Conservation (phyloP, 2,797 vertebrate genomes). For the Staurois parvus region DNA sequence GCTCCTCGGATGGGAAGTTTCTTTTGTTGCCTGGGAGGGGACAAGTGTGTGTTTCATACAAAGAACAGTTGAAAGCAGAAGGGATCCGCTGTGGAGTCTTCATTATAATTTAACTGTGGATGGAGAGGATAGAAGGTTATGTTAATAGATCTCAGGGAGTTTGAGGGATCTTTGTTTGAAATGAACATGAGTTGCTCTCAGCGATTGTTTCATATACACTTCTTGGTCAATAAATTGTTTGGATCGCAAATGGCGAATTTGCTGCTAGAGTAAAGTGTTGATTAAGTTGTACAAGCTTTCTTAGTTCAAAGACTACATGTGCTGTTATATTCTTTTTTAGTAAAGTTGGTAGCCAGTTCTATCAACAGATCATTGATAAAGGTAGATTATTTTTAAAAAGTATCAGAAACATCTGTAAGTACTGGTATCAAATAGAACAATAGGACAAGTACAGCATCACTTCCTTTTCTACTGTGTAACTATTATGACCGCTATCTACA, state of each 20-base stretch:
- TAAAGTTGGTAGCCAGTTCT: no score
- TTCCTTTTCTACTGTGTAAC: no score
- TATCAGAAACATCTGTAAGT: no score
- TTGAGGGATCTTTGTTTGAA: background rate
- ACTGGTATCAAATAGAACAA: no score
- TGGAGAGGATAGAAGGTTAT: slow-evolving; percentile 63
- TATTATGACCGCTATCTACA: no score
- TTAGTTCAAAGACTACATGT: background rate
- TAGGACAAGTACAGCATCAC: no score
- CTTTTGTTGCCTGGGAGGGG: slow-evolving; percentile 66
- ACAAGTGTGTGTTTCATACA: slow-evolving; percentile 63
- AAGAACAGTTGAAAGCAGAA: slow-evolving; percentile 63
- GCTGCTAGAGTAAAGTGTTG: background rate
- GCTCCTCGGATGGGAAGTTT: slow-evolving; percentile 56
- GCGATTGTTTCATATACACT: slow-evolving; percentile 58
- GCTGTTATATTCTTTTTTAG: no score
- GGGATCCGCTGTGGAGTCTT: slow-evolving; percentile 62
- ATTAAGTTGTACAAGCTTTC: background rate
- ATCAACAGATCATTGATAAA: no score
- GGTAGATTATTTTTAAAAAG: no score
- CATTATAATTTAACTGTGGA: slow-evolving; percentile 59
- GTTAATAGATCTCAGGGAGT: slow-evolving; percentile 13
- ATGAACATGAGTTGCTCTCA: slow-evolving; percentile 29
- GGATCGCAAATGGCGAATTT: background rate
- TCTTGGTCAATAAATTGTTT: background rate